Evolutionary conservation across 64 coral and sea anemone genomes (phyloP).

Genomic region (Stichodactyla mertensii): DNA sequence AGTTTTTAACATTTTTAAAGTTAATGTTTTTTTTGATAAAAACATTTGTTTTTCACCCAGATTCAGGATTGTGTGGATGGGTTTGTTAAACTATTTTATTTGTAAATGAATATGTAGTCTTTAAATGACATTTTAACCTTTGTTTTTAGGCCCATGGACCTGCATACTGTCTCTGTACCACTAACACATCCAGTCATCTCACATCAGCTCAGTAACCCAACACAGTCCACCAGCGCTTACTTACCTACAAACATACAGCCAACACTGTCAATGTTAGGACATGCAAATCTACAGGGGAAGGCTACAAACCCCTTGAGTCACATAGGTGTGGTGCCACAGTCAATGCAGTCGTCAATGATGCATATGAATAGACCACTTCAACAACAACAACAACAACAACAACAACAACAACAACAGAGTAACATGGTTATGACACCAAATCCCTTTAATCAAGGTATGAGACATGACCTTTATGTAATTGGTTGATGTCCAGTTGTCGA

Average conservation of each 20-base stretch:
- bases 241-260: constrained; percentile 36
- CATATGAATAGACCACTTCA: constrained; percentile 58
- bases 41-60: too few relatives aligned
- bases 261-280: constrained; percentile 58
- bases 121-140: neutral
- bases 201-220: constrained; percentile 39
- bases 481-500: too few relatives aligned
- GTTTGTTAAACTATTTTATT: too few relatives aligned
- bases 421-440: constrained; percentile 64
- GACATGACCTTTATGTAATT: neutral
- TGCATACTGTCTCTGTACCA: neutral
- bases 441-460: constrained; percentile 83
- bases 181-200: constrained; percentile 30
- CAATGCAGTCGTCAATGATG: constrained; percentile 61
- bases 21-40: too few relatives aligned
- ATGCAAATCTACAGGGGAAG: constrained; percentile 64
- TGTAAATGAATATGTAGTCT: neutral
- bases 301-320: constrained; percentile 70
- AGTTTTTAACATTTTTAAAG: too few relatives aligned
- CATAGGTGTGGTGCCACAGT: constrained; percentile 41
- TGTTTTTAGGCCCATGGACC: neutral
- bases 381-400: constrained; percentile 20
- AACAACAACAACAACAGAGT: constrained; percentile 46
- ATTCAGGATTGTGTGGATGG: too few relatives aligned
- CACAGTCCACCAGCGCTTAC: constrained; percentile 39